phyloP scores from a whole-genome alignment of 2,888 invertebrate genomes.

The Aleiodes leptofemur region DNA sequence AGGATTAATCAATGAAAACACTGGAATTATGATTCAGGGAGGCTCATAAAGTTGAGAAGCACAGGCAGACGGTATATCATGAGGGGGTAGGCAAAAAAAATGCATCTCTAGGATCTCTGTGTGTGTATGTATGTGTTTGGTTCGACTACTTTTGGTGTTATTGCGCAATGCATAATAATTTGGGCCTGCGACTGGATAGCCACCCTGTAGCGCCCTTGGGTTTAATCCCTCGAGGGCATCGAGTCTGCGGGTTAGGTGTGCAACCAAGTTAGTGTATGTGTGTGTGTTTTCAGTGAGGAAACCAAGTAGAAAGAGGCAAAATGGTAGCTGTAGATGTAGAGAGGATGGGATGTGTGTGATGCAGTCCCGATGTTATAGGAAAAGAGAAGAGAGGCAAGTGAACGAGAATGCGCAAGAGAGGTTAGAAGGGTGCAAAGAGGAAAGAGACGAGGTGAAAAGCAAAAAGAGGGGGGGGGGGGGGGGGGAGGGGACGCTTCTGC shows the following conservation, averaged over 20 bases:
- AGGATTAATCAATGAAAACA: too few species aligned
- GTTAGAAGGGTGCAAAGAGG: slow-evolving; percentile 42
- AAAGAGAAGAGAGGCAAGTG: slow-evolving; percentile 39
- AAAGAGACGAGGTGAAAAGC: slow-evolving; percentile 53
- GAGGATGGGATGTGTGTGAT: slow-evolving; percentile 44
- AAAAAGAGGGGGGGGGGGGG: slow-evolving; percentile 40
- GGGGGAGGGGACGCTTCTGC: slow-evolving; percentile 31
- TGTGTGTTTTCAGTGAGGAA: slow-evolving; percentile 45
- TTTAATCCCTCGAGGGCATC: slow-evolving; percentile 68
- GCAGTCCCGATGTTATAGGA: slow-evolving; percentile 36
- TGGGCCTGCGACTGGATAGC: slow-evolving; percentile 52
- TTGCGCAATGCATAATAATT: slow-evolving; percentile 70
- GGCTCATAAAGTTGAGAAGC: too few species aligned
- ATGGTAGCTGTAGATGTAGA: slow-evolving; percentile 44
- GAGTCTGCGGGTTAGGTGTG: slow-evolving; percentile 65
- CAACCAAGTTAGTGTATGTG: slow-evolving; percentile 53
- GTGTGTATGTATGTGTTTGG: neutral
- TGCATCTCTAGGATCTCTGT: neutral
- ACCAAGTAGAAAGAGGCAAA: slow-evolving; percentile 41
- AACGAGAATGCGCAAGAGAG: slow-evolving; percentile 45
- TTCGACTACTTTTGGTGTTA: slow-evolving; percentile 64
- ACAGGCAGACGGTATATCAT: too few species aligned
- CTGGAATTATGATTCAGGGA: too few species aligned
- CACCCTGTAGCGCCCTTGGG: slow-evolving; percentile 52
- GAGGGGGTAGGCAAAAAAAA: too few species aligned